These are phyloP conservation scores for Vandiemenella viatica DNA, from an alignment of 2,888 invertebrate genomes.

Conservation along the genomic window DNA sequence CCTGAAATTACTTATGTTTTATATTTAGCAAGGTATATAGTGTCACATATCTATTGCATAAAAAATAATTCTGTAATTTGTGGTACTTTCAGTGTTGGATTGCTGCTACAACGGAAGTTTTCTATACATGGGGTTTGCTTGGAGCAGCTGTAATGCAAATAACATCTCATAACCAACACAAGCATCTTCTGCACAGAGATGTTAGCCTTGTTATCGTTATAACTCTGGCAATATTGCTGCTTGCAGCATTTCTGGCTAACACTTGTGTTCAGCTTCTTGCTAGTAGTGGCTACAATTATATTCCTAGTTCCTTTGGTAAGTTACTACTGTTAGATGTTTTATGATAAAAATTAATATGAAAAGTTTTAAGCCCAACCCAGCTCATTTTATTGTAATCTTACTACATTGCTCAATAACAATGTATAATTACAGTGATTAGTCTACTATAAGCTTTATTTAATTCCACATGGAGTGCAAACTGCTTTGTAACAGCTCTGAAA, in stretches of 20 bases:
- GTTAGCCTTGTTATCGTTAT: slow-evolving; percentile 51
- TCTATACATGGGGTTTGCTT: slow-evolving; percentile 75
- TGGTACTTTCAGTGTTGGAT: slow-evolving; percentile 56
- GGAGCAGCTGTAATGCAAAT: slow-evolving; percentile 69
- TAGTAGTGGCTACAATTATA: slow-evolving; percentile 55
- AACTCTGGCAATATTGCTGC: slow-evolving; percentile 57
- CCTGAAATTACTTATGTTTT: too few relatives aligned
- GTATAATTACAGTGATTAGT: too few relatives aligned
- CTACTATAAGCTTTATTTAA: too few relatives aligned
- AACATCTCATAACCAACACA: slow-evolving; percentile 53
- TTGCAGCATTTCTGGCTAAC: slow-evolving; percentile 67
- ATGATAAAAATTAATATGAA: too few relatives aligned
- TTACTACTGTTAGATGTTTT: slow-evolving; percentile 15
- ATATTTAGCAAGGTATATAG: too few relatives aligned
- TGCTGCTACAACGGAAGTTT: slow-evolving; percentile 76
- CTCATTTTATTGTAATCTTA: too few relatives aligned
- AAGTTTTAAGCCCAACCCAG: too few relatives aligned
- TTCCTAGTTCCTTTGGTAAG: slow-evolving; percentile 77
- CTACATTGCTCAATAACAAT: too few relatives aligned
- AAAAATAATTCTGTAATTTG: slow-evolving; percentile 6
- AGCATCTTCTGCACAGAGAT: slow-evolving; percentile 42
- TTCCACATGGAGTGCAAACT: too few relatives aligned
- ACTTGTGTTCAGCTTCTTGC: slow-evolving; percentile 65
- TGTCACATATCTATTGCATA: background rate
- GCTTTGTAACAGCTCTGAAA: too few relatives aligned